Percentiles rank a stretch among this genome's conserved stretches.
These are phyloP conservation scores for Ditylenchus weischeri DNA, from an alignment of 2,888 invertebrate genomes.

Conservation along the genomic window DNA sequence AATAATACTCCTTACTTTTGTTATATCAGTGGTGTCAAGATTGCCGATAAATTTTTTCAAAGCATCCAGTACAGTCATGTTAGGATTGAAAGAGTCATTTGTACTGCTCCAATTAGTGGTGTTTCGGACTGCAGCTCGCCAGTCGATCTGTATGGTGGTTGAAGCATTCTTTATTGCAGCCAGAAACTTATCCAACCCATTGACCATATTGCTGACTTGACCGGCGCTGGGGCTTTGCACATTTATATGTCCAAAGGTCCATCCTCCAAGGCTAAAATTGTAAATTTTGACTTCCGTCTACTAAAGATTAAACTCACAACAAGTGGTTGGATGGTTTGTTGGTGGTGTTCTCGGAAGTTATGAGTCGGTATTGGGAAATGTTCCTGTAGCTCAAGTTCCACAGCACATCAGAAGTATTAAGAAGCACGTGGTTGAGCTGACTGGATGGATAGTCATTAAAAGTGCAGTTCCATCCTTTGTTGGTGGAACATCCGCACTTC, in stretches of 20 bases:
- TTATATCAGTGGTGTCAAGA: slow-evolving; percentile 41
- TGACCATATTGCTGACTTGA: slow-evolving; percentile 2
- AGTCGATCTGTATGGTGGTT: slow-evolving; percentile 21
- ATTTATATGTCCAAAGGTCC: slow-evolving; percentile 34
- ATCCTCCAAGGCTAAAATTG: slow-evolving; percentile 31
- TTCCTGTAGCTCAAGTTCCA: slow-evolving; percentile 44
- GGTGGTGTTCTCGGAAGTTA: slow-evolving; percentile 38
- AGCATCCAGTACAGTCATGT: slow-evolving; percentile 27
- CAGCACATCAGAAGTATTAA: slow-evolving; percentile 46
- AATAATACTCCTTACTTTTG: slow-evolving; percentile 37
- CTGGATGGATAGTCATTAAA: slow-evolving; percentile 42
- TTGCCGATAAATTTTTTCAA: slow-evolving; percentile 35
- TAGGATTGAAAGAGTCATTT: slow-evolving; percentile 31
- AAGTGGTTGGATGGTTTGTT: slow-evolving; percentile 5
- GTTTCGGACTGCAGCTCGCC: slow-evolving; percentile 21
- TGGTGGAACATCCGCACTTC: slow-evolving; percentile 37
- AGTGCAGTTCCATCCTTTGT: slow-evolving; percentile 49
- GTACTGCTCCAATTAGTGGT: slow-evolving; percentile 18
- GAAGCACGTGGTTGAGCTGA: slow-evolving; percentile 27
- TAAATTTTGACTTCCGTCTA: neutral
- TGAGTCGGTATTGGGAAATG: slow-evolving; percentile 45
- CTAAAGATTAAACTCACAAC: neutral
- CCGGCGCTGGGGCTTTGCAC: slow-evolving; percentile 14
- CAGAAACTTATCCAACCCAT: slow-evolving; percentile 14
- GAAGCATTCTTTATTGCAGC: slow-evolving; percentile 13